phyloP scores from a whole-genome alignment of 2,797 vertebrate genomes.

The Gambusia yucatana region DNA sequence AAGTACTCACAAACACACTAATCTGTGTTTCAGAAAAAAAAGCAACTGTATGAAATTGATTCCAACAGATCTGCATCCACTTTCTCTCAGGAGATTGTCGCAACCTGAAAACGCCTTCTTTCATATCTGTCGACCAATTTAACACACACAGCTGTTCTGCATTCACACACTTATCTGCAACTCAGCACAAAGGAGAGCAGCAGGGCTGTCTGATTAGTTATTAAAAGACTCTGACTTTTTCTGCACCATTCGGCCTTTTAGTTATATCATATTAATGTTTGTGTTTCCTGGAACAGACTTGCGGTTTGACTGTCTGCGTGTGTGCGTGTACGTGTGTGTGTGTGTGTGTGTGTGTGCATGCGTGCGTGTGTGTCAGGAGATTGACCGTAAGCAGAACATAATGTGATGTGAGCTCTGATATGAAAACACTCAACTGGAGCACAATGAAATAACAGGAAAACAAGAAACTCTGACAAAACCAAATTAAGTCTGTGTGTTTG shows the following conservation, averaged over 20 bases:
- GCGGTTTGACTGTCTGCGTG: neutral
- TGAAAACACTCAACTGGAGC: conserved; percentile 62
- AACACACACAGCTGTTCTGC: conserved; percentile 36
- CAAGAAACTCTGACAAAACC: conserved; percentile 67
- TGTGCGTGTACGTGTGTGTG: neutral
- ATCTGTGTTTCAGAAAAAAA: conserved; percentile 7
- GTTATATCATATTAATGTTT: conserved; percentile 26
- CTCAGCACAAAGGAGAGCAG: conserved; percentile 46
- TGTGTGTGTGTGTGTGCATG: neutral
- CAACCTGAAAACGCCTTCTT: conserved; percentile 36
- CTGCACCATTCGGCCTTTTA: conserved; percentile 1
- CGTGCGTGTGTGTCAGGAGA: conserved; percentile 45
- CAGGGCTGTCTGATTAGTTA: conserved; percentile 24
- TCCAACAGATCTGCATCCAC: conserved; percentile 30
- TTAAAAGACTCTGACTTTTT: conserved; percentile 31
- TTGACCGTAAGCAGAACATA: conserved; percentile 61
- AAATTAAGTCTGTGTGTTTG: conserved; percentile 71
- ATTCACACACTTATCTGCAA: conserved; percentile 50
- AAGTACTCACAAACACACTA: conserved; percentile 2
- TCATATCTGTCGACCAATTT: conserved; percentile 42
- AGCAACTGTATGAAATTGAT: conserved; percentile 14
- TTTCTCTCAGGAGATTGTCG: conserved; percentile 14
- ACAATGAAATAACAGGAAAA: conserved; percentile 66
- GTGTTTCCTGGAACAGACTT: conserved; percentile 33
- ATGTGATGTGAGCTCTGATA: conserved; percentile 66